These are phyloP conservation scores for Drosophila lini DNA, from an alignment of 1,140 invertebrate genomes.

Conservation along the genomic window DNA sequence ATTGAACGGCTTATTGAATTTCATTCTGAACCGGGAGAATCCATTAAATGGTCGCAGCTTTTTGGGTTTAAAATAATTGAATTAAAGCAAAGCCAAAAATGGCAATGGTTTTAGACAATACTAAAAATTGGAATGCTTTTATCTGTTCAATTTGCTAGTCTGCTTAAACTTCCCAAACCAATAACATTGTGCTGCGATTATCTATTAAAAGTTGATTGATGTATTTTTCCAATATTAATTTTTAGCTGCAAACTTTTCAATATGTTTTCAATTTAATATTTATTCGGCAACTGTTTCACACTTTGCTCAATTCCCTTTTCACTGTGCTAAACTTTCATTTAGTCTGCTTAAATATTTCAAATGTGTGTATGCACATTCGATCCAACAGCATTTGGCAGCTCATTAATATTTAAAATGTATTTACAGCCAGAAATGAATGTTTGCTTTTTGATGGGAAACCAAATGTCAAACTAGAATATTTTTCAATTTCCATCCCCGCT, in stretches of 20 bases:
- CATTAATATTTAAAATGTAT: constrained; percentile 24
- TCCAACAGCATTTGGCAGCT: constrained; percentile 12
- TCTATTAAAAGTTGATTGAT: neutral
- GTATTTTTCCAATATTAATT: neutral
- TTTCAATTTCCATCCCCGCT: neutral
- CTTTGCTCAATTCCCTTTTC: neutral
- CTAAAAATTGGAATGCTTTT: neutral
- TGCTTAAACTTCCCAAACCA: neutral
- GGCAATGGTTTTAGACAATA: neutral
- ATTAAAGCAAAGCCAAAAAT: neutral
- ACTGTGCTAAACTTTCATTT: neutral
- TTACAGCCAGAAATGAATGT: neutral
- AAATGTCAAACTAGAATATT: neutral
- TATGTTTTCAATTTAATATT: neutral
- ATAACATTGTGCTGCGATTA: neutral
- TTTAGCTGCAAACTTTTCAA: neutral
- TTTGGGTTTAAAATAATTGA: neutral
- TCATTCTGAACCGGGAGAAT: neutral
- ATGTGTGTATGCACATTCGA: constrained; percentile 4
- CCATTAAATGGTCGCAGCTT: neutral
- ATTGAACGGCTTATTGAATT: neutral
- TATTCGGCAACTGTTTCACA: constrained; percentile 3
- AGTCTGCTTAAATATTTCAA: constrained; percentile 12
- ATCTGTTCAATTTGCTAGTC: neutral
- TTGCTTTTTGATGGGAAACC: neutral